phyloP scores from a whole-genome alignment of 2,113 vertebrate species.

The Rhynchomys soricoides region DNA sequence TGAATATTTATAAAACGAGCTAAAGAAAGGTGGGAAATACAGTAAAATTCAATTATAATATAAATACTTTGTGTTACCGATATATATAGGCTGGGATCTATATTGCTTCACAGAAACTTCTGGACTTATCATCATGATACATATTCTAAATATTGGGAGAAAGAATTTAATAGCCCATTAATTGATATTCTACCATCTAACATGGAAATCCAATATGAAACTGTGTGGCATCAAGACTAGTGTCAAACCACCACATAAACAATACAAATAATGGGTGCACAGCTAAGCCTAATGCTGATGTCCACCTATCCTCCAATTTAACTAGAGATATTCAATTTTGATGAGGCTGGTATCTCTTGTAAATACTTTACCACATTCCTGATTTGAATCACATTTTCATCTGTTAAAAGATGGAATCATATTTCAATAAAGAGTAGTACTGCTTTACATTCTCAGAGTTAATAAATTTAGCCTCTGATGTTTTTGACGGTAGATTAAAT shows the following conservation, averaged over 20 bases:
- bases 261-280: background rate
- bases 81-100: background rate
- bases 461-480: background rate
- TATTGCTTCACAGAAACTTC: background rate
- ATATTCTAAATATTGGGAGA: background rate
- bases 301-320: background rate
- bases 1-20: background rate
- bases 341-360: background rate
- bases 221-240: background rate
- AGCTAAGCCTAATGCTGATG: background rate
- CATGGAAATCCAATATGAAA: background rate
- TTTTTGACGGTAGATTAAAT: background rate
- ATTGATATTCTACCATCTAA: background rate
- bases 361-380: background rate
- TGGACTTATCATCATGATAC: background rate
- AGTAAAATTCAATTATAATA: background rate
- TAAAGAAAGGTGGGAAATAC: background rate
- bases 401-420: background rate
- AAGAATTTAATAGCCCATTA: background rate
- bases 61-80: background rate
- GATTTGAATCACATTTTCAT: background rate
- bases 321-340: background rate
- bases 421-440: background rate
- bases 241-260: background rate
- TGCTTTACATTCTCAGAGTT: background rate